Conservation (phyloP, 2,797 vertebrate genomes). For the Potorous gilbertii region DNA sequence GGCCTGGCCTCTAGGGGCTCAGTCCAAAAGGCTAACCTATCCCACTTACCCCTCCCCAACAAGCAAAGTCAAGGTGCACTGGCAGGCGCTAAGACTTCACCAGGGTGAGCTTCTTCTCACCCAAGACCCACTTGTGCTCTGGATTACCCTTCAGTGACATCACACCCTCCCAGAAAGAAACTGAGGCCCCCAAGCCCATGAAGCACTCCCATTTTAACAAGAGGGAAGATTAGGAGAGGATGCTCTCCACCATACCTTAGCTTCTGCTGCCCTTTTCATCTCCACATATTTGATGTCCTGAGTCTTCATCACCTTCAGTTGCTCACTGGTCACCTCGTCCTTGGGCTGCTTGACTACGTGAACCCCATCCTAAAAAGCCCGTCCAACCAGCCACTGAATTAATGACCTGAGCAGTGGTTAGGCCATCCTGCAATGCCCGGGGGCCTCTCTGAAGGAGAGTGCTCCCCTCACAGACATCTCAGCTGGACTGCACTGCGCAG, state of each 20-base stretch:
- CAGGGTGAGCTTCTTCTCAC: no score
- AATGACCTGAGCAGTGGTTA: background rate
- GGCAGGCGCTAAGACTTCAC: background rate
- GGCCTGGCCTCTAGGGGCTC: background rate
- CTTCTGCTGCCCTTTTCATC: conserved; percentile 95
- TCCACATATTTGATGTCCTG: conserved; percentile 97
- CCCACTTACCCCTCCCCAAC: conserved; percentile 13
- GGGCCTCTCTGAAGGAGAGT: background rate
- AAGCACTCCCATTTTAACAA: conserved; percentile 43
- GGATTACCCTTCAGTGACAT: background rate
- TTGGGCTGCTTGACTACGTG: conserved; percentile 87
- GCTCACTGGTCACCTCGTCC: conserved; percentile 91
- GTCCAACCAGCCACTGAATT: conserved; percentile 4
- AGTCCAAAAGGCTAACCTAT: conserved; percentile 49
- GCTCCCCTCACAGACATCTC: background rate
- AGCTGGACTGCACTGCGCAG: background rate
- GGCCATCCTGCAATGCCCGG: no score
- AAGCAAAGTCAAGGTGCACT: conserved; percentile 12
- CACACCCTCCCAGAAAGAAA: background rate
- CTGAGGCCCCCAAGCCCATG: background rate
- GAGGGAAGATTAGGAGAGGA: conserved; percentile 15
- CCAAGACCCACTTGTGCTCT: background rate
- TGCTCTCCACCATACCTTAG: conserved; percentile 86
- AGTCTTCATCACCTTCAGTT: conserved; percentile 94
- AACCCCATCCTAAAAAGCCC: conserved; percentile 90